Evolutionary conservation across 1,140 invertebrate species (phyloP), one percentile per base, ranked within the genome.

Genomic region (Nasonia giraulti): DNA sequence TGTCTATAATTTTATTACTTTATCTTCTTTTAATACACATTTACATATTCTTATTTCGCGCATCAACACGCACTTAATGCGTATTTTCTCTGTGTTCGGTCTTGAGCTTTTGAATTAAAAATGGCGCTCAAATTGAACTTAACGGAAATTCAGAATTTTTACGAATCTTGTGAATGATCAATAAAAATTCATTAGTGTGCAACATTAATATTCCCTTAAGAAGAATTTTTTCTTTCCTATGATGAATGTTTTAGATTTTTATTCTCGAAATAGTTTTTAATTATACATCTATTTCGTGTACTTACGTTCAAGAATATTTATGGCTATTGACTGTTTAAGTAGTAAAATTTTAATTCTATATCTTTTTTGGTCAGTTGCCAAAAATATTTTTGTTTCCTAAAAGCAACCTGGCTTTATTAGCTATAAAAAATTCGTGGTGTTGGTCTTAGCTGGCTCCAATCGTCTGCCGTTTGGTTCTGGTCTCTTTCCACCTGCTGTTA

Each of bases 381-480:
- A 62, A 62, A 62, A 62, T 62, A 62, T 62, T 62, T n/a, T 62
- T 62, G 40, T 44, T 44, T 44, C 6, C 40, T 44, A n/a, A 20
- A 62, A 62, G 55, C 20, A 20, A 62, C 6, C 14, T 20, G 7
- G 55, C 55, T 62, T 62, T 17, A 62, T 78, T 33, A 68, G 31
- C 33, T 68, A 44, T 71, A 83, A 83, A 20, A 78, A 47, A 50
- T 69, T 23, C 66, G 68, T 84, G 82, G 66, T 84, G 7, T 79
- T 86, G 47, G 27, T 86, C 90, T 89, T 92, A 93, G 92, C 90
- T 91, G 92, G 91, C 83, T 89, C 91, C 86, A 90, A 90, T 89
- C 92, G 91, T 86, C 91, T 91, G 86, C 91, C 91, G 88, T 88
- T 89, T 89, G 89, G 90, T 91, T 90, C 90, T 90, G 91, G 89